Percentiles rank a stretch among this genome's conserved stretches.
phyloP scores from a whole-genome alignment of 1,140 invertebrate genomes.

The Berghia stephanieae region DNA sequence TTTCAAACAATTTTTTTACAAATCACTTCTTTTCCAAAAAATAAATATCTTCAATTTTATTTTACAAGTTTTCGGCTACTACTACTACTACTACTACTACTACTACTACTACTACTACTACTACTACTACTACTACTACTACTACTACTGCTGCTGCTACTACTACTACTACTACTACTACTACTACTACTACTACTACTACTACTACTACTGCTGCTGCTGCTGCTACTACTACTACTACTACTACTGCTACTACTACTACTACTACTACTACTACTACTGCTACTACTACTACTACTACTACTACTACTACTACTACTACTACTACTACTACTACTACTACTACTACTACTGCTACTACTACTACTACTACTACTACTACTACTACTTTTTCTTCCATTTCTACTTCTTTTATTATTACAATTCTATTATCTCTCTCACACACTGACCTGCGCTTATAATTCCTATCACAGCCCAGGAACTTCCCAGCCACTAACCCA shows the following conservation, averaged over 20 bases:
- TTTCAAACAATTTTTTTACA: no score
- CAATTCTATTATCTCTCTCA: no score
- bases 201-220: neutral
- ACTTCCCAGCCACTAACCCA: no score
- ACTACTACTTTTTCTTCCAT: neutral
- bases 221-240: neutral
- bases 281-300: neutral
- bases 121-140: conserved; percentile 2
- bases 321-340: neutral
- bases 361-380: neutral
- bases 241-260: neutral
- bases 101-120: neutral
- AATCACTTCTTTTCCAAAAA: neutral
- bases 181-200: conserved; percentile 2
- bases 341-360: neutral
- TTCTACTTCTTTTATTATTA: neutral
- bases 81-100: conserved; percentile 2
- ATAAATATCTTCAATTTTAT: neutral
- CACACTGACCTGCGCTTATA: no score
- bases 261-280: conserved; percentile 2
- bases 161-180: conserved; percentile 3
- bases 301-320: conserved; percentile 2
- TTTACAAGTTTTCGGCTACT: no score
- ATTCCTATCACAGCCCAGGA: neutral
- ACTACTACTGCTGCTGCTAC: conserved; percentile 1